These are phyloP conservation scores for Drosophila stalkeri DNA, from an alignment of 2,888 invertebrate species.

Conservation along the genomic window DNA sequence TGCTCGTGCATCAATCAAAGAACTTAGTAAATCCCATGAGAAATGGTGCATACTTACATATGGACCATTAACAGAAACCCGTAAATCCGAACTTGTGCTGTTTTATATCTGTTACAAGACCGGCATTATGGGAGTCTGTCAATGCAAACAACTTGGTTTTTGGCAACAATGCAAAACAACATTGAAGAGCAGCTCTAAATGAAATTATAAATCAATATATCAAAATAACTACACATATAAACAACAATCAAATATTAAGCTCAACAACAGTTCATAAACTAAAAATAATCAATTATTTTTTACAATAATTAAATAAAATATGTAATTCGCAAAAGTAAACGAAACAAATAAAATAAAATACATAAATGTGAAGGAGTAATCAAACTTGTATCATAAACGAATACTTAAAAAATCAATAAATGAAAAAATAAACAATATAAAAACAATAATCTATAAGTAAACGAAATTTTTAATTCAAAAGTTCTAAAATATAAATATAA, in stretches of 20 bases:
- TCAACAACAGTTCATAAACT: neutral
- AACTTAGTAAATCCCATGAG: conserved; percentile 17
- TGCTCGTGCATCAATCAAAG: conserved; percentile 22
- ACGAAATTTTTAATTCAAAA: too few relatives aligned
- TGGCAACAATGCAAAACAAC: conserved; percentile 59
- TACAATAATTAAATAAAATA: neutral
- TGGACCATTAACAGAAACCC: conserved; percentile 86
- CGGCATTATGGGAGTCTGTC: conserved; percentile 86
- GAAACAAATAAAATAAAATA: neutral
- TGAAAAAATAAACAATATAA: neutral
- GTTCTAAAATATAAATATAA: too few relatives aligned
- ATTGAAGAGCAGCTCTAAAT: neutral
- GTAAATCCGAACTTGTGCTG: conserved; percentile 86
- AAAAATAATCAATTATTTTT: neutral
- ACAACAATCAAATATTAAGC: neutral
- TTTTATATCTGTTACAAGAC: conserved; percentile 85
- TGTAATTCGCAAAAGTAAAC: too few relatives aligned
- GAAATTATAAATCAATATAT: neutral
- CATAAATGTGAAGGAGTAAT: neutral
- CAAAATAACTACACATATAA: neutral
- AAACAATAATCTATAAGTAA: too few relatives aligned
- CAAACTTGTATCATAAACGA: neutral
- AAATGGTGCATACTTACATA: conserved; percentile 84
- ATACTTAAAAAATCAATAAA: neutral
- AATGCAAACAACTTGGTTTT: conserved; percentile 84